Base-by-base conservation (phyloP, 2,888 invertebrate species). In the Orgyia antiqua region DNA sequence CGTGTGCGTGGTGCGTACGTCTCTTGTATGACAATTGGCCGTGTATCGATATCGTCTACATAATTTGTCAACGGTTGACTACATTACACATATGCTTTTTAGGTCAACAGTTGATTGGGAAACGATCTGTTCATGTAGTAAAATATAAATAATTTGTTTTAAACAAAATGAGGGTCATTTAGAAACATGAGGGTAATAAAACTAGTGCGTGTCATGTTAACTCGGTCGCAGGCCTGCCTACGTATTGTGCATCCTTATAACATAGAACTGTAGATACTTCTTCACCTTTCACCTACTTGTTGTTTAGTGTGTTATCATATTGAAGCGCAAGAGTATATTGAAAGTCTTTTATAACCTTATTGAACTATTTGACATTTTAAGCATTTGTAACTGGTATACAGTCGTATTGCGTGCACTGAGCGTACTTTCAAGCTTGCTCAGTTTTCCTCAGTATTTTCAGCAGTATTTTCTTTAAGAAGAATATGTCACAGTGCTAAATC, bases 131-230 rank as follows among this genome's bases (percentile, higher is more conserved):
- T 66, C 73, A 72, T 78, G 80, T 76, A 76, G 75, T 84, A 75
- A 78, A 83, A 80, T 83, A 84, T 83, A 84, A 84, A 84, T 84
- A 86, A 84, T 86, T 83, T 79, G 75, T 75, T 79, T 72, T 67
- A 63, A 76, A 71, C 75, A 68, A 76, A 84, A 86, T 86, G 84
- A 83, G 86, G 86, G 83, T 75, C 72, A 83, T 86, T 86, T 84
- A 76, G 75, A 86, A 84, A 78, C 86, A 86, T 86, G 83, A 79
- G 84, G 86, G 86, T 80, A 83, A 84, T 86, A 83, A 83, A 84
- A 82, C 76, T 82, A 82, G 83, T 83, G 78, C 80, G 82, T 80
- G 80, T 75, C 73, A 67, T 73, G 72, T 75, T 68, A 79, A 82
- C 63, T 71, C 76, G 78, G 79, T 76, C 77, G 75, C 69, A 68